phyloP scores from a whole-genome alignment of 2,888 invertebrate species.

The Chymomyza caudatula region DNA sequence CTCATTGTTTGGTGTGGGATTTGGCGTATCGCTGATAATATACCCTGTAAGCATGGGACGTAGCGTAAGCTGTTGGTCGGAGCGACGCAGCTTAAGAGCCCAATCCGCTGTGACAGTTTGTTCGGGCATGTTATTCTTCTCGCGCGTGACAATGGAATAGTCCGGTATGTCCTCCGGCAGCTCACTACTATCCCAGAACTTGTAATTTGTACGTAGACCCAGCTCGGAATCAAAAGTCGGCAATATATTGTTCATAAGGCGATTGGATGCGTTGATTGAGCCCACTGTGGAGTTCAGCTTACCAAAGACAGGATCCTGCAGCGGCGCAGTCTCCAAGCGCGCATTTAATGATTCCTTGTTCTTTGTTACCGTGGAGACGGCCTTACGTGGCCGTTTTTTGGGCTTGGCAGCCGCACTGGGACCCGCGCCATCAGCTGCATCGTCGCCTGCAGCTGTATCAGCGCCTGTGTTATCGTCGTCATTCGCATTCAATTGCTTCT shows the following conservation, averaged over 20 bases:
- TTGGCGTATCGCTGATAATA: constrained; percentile 74
- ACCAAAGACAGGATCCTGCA: constrained; percentile 82
- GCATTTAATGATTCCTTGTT: constrained; percentile 77
- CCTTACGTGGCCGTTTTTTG: constrained; percentile 66
- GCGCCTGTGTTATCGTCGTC: constrained; percentile 49
- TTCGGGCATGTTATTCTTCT: constrained; percentile 22
- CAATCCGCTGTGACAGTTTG: constrained; percentile 49
- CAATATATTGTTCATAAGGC: constrained; percentile 81
- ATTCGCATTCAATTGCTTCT: constrained; percentile 51
- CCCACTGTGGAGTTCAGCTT: constrained; percentile 81
- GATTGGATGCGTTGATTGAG: constrained; percentile 82
- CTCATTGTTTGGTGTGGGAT: constrained; percentile 44
- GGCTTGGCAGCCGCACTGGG: constrained; percentile 49
- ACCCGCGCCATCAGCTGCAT: constrained; percentile 43
- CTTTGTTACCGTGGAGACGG: constrained; percentile 75
- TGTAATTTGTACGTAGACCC: constrained; percentile 69
- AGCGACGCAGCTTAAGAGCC: constrained; percentile 49
- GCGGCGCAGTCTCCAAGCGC: constrained; percentile 76
- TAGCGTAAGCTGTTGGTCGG: constrained; percentile 54
- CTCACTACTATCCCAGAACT: constrained; percentile 65
- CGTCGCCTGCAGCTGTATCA: constrained; percentile 44
- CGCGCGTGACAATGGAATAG: constrained; percentile 45
- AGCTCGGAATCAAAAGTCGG: constrained; percentile 79
- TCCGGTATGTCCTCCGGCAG: constrained; percentile 41
- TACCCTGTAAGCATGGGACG: constrained; percentile 75